Conservation (phyloP, 2,113 vertebrate genomes). For the Tachysurus fulvidraco region DNA sequence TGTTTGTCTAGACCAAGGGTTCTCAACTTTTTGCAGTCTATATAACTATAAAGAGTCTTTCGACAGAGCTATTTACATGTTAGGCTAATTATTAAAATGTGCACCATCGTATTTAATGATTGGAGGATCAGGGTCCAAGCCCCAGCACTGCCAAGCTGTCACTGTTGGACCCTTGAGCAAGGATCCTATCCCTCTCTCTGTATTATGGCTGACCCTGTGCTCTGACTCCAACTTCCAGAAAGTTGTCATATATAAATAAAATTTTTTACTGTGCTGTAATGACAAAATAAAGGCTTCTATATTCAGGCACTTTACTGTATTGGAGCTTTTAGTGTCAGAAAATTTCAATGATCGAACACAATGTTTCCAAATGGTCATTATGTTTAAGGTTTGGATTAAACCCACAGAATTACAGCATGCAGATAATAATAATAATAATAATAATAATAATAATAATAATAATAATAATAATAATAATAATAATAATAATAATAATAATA, state of each 20-base stretch:
- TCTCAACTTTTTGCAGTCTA: not conserved
- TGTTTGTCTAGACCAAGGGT: not conserved
- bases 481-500: too few species aligned
- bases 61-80: not conserved
- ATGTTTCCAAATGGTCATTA: not conserved
- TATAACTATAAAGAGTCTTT: not conserved
- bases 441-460: too few species aligned
- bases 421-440: too few species aligned
- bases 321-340: not conserved
- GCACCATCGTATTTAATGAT: not conserved
- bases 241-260: too few species aligned
- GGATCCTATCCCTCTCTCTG: too few species aligned
- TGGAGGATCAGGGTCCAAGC: too few species aligned
- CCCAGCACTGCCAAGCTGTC: too few species aligned
- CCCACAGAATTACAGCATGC: not conserved
- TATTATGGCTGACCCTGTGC: too few species aligned
- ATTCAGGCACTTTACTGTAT: not conserved
- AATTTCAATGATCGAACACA: not conserved
- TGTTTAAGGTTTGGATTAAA: not conserved
- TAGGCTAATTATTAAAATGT: not conserved
- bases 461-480: too few species aligned
- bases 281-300: not conserved
- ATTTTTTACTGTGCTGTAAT: too few species aligned
- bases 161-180: too few species aligned
- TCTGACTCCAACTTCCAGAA: too few species aligned